Evolutionary conservation across 37 sponge, comb jelly and placozoan species (phyloP), one percentile per base, ranked within the genome.

Genomic region (Lycopodina hypogea): DNA sequence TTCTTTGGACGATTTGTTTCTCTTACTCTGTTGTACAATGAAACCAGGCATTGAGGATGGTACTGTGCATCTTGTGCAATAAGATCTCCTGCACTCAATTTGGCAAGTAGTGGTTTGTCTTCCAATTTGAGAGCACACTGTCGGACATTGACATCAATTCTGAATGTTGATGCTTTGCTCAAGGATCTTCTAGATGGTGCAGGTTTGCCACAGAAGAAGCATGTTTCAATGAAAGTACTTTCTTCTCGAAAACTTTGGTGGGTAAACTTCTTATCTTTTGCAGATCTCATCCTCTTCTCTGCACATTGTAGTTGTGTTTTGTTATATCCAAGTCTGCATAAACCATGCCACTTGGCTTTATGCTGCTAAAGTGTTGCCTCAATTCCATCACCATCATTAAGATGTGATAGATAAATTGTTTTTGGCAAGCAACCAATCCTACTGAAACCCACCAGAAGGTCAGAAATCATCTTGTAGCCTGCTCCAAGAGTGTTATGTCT

Each of bases 41-140:
- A 18, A 23, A 48, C 42, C 12, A 78, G 38, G 66, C 78, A 78
- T 26, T 62, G 60, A 18, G 1, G 21, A 68, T 81, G 74, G 53
- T 81, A 72, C 68, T 67, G 48, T 8, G 82, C 65, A 33, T 81
- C 82, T 30, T 69, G 64, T 24, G 82, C 82, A 72, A 81, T 72
- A 42, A 40, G 41, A 58, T 81, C 74, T 18, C 82, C 68, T 11
- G 38, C 19, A 33, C 68, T 67, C 38, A 67, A 28, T 67, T 36
- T 67, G 6, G 68, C 68, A 33, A 67, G 38, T 28, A 67, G 68
- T 7, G 3, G 17, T 33, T 67, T 17, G 15, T 67, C 74, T 24
- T 81, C 42, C 52, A 65, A 51, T 68, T 56, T 48, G 19, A 68
- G 11, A 22, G 80, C 82, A 71, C 62, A 72, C 71, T 60, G 29